Conservation (phyloP, 1,140 invertebrate species). For the Grapholita molesta region DNA sequence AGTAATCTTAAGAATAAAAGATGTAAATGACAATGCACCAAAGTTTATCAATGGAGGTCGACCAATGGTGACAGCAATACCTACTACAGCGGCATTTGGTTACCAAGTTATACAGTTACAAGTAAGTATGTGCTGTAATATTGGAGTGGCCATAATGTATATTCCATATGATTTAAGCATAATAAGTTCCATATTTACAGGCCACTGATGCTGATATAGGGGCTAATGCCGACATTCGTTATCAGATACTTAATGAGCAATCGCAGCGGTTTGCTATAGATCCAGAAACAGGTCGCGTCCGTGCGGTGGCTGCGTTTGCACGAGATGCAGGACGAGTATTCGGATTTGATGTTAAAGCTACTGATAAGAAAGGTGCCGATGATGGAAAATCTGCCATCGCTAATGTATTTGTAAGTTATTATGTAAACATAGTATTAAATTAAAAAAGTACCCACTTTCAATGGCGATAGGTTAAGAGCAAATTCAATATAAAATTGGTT, state of each 20-base stretch:
- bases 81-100: conserved; percentile 87
- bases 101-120: conserved; percentile 86
- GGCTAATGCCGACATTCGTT: conserved; percentile 87
- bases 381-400: conserved; percentile 89
- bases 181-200: conserved; percentile 51
- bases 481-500: not conserved
- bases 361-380: conserved; percentile 86
- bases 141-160: not conserved
- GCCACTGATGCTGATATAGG: conserved; percentile 87
- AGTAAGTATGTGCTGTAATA: conserved; percentile 64
- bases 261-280: conserved; percentile 86
- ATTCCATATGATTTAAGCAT: not conserved
- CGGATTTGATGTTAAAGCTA: conserved; percentile 93
- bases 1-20: conserved; percentile 85
- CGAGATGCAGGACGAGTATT: conserved; percentile 86
- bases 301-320: conserved; percentile 82
- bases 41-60: conserved; percentile 84
- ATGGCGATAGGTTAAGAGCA: too few species aligned
- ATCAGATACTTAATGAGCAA: conserved; percentile 86
- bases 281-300: conserved; percentile 84
- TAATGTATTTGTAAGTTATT: conserved; percentile 87
- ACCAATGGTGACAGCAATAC: conserved; percentile 88
- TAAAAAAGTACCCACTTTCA: not conserved
- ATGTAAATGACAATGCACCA: conserved; percentile 90
- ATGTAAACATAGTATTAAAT: not conserved